Percentiles rank a stretch among this genome's conserved stretches.
Conservation (phyloP, 2,113 vertebrate species). For the Dolichallabes microphthalmus region DNA sequence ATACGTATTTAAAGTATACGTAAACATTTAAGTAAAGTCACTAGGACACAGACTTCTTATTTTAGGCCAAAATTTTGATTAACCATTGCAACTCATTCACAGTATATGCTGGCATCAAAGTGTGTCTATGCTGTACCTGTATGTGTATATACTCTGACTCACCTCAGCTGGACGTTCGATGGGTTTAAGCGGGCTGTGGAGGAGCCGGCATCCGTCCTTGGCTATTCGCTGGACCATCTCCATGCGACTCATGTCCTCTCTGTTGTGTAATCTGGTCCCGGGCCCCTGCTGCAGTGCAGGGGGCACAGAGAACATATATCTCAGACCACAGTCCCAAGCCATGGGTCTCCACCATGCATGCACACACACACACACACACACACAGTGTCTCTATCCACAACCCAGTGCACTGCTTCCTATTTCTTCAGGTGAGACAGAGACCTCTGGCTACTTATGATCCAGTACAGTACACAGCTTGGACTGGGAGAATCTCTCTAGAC, state of each 20-base stretch:
- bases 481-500: constrained; percentile 44
- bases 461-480: not conserved
- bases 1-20: no score
- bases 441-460: not conserved
- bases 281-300: constrained; percentile 83
- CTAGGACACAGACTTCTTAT: not conserved
- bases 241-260: constrained; percentile 84
- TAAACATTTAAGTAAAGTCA: not conserved
- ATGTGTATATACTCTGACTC: constrained; percentile 58
- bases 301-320: constrained; percentile 87
- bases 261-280: constrained; percentile 77
- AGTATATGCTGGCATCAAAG: not conserved
- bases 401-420: not conserved
- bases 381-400: not conserved
- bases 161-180: constrained; percentile 80
- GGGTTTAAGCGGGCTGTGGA: constrained; percentile 76
- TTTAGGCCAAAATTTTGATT: not conserved
- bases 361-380: not conserved
- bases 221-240: constrained; percentile 91
- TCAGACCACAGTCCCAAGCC: constrained; percentile 96
- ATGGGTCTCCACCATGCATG: constrained; percentile 61
- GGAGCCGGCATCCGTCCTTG: constrained; percentile 84
- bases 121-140: no score
- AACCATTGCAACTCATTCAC: not conserved
- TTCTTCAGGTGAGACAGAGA: not conserved